These are phyloP conservation scores for Drosophila tanythrix DNA, from an alignment of 2,888 invertebrate genomes.

Conservation along the genomic window DNA sequence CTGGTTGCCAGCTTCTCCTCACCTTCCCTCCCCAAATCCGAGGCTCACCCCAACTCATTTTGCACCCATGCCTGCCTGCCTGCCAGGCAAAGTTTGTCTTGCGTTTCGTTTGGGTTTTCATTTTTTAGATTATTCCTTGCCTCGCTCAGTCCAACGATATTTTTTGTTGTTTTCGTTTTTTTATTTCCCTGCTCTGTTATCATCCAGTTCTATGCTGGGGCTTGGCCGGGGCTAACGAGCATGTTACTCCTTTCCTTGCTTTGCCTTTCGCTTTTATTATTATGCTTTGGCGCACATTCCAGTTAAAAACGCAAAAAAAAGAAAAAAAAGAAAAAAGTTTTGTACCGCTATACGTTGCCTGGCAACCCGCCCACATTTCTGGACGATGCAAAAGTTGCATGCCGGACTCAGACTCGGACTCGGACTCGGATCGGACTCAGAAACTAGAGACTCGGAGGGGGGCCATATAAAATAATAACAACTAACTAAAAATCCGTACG, in stretches of 20 bases:
- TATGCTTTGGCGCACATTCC: constrained; percentile 81
- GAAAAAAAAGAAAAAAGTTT: constrained; percentile 43
- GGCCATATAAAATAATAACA: constrained; percentile 79
- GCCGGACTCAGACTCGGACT: constrained; percentile 39
- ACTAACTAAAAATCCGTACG: constrained; percentile 80
- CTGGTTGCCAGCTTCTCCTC: constrained; percentile 27
- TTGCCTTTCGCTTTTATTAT: constrained; percentile 80
- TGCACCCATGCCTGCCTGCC: constrained; percentile 79
- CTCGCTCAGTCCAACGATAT: constrained; percentile 62
- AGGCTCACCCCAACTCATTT: constrained; percentile 72
- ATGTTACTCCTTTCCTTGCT: constrained; percentile 79
- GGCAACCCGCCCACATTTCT: constrained; percentile 48
- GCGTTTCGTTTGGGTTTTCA: constrained; percentile 81
- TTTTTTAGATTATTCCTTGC: constrained; percentile 80
- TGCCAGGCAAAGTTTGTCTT: constrained; percentile 81
- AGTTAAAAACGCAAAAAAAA: constrained; percentile 31
- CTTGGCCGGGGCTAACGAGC: constrained; percentile 70
- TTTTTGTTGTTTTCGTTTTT: constrained; percentile 26
- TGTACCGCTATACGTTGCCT: constrained; percentile 67
- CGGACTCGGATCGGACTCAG: constrained; percentile 31
- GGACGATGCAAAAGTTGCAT: constrained; percentile 75
- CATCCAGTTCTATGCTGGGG: constrained; percentile 46
- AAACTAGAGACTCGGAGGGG: constrained; percentile 37
- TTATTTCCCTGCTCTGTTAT: constrained; percentile 38
- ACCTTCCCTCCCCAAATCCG: not conserved